A percentile compares a stretch with the other conserved stretches of the same genome.
Conservation (phyloP, 2,797 vertebrate genomes). For the Balearica regulorum region DNA sequence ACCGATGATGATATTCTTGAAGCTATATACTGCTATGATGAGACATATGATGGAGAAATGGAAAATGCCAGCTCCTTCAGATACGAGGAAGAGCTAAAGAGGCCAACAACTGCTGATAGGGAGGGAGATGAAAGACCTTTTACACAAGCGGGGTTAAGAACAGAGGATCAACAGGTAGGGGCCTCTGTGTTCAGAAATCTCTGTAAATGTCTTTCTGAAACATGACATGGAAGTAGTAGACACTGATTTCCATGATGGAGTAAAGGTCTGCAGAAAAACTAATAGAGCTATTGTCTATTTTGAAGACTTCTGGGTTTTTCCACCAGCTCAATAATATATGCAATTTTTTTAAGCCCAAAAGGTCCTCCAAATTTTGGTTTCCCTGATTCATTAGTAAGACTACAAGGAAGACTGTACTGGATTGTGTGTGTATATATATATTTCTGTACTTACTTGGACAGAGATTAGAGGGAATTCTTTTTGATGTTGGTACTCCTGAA, state of each 20-base stretch:
- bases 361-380: not conserved
- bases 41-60: slow-evolving; percentile 73
- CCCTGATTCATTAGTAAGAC: not conserved
- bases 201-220: not conserved
- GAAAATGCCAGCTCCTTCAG: slow-evolving; percentile 67
- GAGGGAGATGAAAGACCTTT: slow-evolving; percentile 88
- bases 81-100: slow-evolving; percentile 82
- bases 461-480: not conserved
- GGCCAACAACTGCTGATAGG: slow-evolving; percentile 89
- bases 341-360: not conserved
- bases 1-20: slow-evolving; percentile 94
- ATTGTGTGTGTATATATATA: too few species aligned
- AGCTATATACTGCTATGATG: slow-evolving; percentile 88
- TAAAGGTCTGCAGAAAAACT: not conserved
- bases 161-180: slow-evolving; percentile 57
- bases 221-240: not conserved
- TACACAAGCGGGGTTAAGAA: slow-evolving; percentile 85
- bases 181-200: not conserved
- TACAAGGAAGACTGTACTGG: not conserved
- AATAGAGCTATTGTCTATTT: not conserved
- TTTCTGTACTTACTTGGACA: not conserved
- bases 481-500: not conserved
- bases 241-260: not conserved
- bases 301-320: not conserved
- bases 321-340: not conserved